These are phyloP conservation scores for Metallyticus violacea DNA, from an alignment of 2,888 invertebrate genomes.

Conservation along the genomic window DNA sequence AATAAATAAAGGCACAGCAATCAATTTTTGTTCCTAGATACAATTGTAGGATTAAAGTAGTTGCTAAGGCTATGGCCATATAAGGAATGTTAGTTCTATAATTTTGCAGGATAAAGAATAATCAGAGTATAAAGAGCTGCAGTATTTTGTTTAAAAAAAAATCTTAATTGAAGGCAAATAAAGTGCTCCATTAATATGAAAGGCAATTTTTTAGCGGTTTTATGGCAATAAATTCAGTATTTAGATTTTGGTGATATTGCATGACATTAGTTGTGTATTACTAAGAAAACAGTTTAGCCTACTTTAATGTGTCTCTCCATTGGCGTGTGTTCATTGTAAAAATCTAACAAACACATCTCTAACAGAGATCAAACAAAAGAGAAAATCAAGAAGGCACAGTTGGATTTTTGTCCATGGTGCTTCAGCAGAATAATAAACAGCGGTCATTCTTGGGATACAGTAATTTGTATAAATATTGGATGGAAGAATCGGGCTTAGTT, in stretches of 20 bases:
- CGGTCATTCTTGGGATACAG: not conserved
- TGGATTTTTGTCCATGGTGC: not conserved
- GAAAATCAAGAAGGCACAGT: not conserved
- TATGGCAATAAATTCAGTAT: not conserved
- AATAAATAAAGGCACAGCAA: not conserved
- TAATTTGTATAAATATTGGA: not conserved
- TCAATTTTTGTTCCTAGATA: too few species aligned
- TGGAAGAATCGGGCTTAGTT: conserved; percentile 2
- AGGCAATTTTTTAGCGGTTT: too few species aligned
- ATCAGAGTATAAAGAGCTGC: not conserved
- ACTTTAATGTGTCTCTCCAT: not conserved
- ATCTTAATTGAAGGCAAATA: too few species aligned
- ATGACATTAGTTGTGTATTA: not conserved
- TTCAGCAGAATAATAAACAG: not conserved
- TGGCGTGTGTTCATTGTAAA: not conserved
- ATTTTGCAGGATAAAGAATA: not conserved
- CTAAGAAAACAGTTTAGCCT: not conserved
- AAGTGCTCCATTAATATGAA: too few species aligned
- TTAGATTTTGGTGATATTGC: not conserved
- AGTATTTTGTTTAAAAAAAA: not conserved
- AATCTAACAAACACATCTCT: not conserved
- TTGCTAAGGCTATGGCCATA: not conserved
- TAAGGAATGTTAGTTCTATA: not conserved
- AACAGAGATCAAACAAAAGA: not conserved
- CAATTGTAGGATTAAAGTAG: too few species aligned